Evolutionary conservation across 2,797 vertebrate genomes (phyloP).

Genomic region (Muscicapa comitata): DNA sequence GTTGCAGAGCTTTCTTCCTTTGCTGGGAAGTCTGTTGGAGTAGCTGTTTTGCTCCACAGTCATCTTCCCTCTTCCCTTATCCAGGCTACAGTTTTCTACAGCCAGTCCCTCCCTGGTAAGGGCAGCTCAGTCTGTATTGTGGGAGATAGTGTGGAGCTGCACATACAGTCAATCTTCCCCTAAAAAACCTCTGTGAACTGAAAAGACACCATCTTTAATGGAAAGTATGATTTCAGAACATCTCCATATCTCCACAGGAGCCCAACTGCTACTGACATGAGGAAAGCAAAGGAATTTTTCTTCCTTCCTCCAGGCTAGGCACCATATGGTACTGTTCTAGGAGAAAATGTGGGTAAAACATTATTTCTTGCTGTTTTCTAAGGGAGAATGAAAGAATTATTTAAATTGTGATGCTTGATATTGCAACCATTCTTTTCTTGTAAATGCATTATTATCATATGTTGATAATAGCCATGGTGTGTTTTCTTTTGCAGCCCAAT

Average conservation of each 20-base stretch:
- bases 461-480: background rate
- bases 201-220: background rate
- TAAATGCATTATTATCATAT: background rate
- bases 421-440: background rate
- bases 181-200: background rate
- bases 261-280: background rate
- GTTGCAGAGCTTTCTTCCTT: background rate
- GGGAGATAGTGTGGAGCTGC: background rate
- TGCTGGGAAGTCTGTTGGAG: background rate
- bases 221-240: background rate
- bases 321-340: background rate
- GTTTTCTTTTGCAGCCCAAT: background rate
- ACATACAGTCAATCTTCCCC: too few relatives aligned
- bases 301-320: background rate
- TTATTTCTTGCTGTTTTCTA: background rate
- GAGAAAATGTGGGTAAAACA: background rate
- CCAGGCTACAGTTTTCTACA: background rate
- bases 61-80: fast-evolving
- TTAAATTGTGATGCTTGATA: background rate
- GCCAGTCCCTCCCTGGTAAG: background rate
- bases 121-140: background rate
- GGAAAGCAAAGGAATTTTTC: background rate
- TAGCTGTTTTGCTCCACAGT: background rate
- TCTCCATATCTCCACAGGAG: background rate
- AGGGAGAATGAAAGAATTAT: background rate